phyloP scores from a whole-genome alignment of 1,140 invertebrate species.

The Drosophila sechellia region DNA sequence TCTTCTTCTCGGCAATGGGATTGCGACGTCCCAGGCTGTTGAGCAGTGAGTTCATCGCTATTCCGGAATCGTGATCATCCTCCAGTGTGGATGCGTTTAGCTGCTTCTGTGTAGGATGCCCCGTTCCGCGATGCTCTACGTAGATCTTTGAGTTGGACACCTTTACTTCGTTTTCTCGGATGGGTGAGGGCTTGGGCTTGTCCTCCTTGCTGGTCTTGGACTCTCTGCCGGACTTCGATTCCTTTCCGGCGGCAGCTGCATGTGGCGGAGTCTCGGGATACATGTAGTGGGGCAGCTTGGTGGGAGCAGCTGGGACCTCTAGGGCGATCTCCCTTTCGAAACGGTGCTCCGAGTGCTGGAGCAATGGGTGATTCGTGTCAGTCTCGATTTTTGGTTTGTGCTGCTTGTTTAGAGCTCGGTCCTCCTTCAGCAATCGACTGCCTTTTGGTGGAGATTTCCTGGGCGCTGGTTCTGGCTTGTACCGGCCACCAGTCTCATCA shows the following conservation, averaged over 20 bases:
- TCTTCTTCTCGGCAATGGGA: constrained; percentile 94
- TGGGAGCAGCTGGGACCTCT: constrained; percentile 88
- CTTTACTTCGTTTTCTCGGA: constrained; percentile 81
- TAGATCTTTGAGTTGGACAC: constrained; percentile 65
- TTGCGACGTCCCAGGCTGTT: constrained; percentile 87
- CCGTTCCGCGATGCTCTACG: constrained; percentile 14
- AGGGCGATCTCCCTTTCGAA: constrained; percentile 88
- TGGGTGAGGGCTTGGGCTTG: constrained; percentile 74
- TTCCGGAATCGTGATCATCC: constrained; percentile 90
- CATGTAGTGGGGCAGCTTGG: constrained; percentile 88
- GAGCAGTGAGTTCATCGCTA: constrained; percentile 88
- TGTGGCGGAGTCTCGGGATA: constrained; percentile 85
- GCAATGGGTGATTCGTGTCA: constrained; percentile 87
- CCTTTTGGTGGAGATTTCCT: constrained; percentile 71
- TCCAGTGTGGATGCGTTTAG: constrained; percentile 85
- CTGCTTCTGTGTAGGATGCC: constrained; percentile 62
- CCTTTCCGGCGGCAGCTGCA: constrained; percentile 38
- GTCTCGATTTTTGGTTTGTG: constrained; percentile 69
- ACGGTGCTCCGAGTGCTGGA: constrained; percentile 91
- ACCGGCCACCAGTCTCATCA: constrained; percentile 81
- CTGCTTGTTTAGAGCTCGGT: constrained; percentile 73
- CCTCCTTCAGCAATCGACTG: constrained; percentile 74
- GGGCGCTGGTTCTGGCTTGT: constrained; percentile 83
- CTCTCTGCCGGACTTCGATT: constrained; percentile 37
- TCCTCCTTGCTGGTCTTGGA: constrained; percentile 13